Conservation (phyloP, 2,888 invertebrate species). For the Camponotus fellah region DNA sequence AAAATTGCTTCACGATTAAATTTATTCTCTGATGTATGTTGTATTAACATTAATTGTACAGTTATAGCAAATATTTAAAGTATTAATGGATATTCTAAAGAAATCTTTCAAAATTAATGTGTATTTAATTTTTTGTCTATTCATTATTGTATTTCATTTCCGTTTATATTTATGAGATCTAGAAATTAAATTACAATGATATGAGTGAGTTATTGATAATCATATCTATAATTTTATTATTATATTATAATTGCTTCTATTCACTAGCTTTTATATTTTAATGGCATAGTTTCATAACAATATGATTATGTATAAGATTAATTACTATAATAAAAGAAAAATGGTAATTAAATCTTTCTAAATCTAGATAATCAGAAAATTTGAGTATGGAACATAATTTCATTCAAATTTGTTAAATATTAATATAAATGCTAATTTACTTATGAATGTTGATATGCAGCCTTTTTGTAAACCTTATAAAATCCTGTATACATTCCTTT, state of each 20-base stretch:
- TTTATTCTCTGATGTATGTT: constrained; percentile 46
- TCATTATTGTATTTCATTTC: constrained; percentile 47
- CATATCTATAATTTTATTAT: constrained; percentile 64
- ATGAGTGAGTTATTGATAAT: constrained; percentile 61
- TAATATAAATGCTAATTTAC: constrained; percentile 61
- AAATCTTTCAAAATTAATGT: constrained; percentile 22
- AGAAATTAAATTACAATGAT: constrained; percentile 54
- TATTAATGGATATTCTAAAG: constrained; percentile 45
- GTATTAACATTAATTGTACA: constrained; percentile 26
- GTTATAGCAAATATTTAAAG: constrained; percentile 17
- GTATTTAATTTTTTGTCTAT: constrained; percentile 16
- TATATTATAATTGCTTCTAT: constrained; percentile 64
- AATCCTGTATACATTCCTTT: constrained; percentile 66
- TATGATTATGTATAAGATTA: constrained; percentile 47
- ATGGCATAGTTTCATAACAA: constrained; percentile 58
- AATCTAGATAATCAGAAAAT: constrained; percentile 65
- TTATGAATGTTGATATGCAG: constrained; percentile 45
- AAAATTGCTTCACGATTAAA: constrained; percentile 33
- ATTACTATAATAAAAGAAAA: neutral
- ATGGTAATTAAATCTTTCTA: constrained; percentile 47
- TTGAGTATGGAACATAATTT: constrained; percentile 54
- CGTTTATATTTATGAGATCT: constrained; percentile 40
- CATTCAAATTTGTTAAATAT: constrained; percentile 58
- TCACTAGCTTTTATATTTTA: constrained; percentile 69
- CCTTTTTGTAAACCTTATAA: constrained; percentile 49